Evolutionary conservation across 1,140 invertebrate genomes (phyloP).

Genomic region (Ceratina australensis): DNA sequence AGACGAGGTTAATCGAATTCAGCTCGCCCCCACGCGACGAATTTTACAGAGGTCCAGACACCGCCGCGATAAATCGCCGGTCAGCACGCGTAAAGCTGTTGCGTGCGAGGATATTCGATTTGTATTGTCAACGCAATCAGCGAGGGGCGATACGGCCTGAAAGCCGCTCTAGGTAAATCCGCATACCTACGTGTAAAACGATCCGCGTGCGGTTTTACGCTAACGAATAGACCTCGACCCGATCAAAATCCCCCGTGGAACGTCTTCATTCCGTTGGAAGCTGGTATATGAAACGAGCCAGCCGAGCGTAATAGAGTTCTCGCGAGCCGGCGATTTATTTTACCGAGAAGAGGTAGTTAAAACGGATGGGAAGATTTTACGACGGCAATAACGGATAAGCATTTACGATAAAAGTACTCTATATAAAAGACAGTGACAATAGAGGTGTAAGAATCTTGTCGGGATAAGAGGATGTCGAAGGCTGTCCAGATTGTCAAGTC

Average conservation of each 20-base stretch:
- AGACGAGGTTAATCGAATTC: slow-evolving; percentile 17
- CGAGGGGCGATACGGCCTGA: background rate
- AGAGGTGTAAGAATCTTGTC: too few relatives aligned
- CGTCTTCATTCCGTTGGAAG: slow-evolving; percentile 20
- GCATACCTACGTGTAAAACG: slow-evolving; percentile 18
- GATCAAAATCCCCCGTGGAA: slow-evolving; percentile 22
- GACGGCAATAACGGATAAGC: background rate
- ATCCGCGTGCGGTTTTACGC: slow-evolving; percentile 23
- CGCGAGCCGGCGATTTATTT: background rate
- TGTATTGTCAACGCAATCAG: slow-evolving; percentile 4
- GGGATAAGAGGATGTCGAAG: too few relatives aligned
- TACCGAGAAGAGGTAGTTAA: slow-evolving; percentile 4
- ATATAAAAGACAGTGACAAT: too few relatives aligned
- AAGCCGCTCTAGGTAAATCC: background rate
- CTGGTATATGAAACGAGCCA: background rate
- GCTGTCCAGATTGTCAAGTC: too few relatives aligned
- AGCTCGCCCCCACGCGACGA: background rate
- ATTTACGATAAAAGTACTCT: background rate
- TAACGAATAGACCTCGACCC: slow-evolving; percentile 45
- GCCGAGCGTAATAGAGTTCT: slow-evolving; percentile 3
- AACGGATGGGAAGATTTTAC: background rate
- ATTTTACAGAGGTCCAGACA: background rate
- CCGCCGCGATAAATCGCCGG: background rate
- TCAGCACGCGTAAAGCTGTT: background rate
- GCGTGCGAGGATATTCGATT: background rate